Evolutionary conservation across 2,888 invertebrate genomes (phyloP).

Genomic region (Coleophora flavipennella): DNA sequence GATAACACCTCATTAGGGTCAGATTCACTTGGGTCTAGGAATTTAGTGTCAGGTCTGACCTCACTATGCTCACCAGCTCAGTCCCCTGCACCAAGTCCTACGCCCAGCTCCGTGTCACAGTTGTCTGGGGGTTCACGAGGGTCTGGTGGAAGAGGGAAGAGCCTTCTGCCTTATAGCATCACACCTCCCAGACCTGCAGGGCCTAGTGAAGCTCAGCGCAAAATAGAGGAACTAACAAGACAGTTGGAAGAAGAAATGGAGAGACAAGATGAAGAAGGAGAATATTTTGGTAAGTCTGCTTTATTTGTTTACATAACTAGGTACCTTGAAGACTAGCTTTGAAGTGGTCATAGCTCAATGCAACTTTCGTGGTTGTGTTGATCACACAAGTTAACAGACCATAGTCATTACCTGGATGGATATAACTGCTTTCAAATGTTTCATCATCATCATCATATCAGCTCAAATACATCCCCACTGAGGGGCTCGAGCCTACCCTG

Average conservation of each 20-base stretch:
- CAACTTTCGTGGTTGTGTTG: no score
- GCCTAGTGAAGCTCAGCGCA: constrained; percentile 93
- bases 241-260: constrained; percentile 97
- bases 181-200: constrained; percentile 91
- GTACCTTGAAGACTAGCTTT: no score
- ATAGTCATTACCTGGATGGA: no score
- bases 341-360: no score
- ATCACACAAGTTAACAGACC: no score
- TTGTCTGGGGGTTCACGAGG: constrained; percentile 74
- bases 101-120: constrained; percentile 75
- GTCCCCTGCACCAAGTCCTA: constrained; percentile 76
- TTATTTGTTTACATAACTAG: no score
- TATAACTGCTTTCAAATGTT: no score
- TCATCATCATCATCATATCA: no score
- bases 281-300: constrained; percentile 88
- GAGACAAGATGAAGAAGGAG: constrained; percentile 94
- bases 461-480: no score
- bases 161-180: constrained; percentile 87
- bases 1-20: constrained; percentile 53
- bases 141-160: constrained; percentile 73
- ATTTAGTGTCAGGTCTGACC: constrained; percentile 54
- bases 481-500: no score
- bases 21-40: constrained; percentile 51
- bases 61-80: constrained; percentile 67
- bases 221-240: constrained; percentile 92